Conservation (phyloP, 1,140 invertebrate species). For the Diorhabda elongata region DNA sequence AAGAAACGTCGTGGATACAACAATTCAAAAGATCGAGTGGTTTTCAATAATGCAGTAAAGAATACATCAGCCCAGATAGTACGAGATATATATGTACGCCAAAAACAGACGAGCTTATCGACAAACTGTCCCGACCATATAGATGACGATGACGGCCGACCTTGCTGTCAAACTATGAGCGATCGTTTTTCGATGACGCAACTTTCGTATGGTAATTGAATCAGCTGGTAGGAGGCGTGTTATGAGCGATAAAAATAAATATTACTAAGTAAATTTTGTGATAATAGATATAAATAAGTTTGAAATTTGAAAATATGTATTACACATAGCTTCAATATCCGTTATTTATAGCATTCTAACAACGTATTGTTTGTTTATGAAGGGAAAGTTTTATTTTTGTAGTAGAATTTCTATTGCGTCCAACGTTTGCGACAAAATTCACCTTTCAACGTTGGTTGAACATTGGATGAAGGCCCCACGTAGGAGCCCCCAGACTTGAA, state of each 20-base stretch:
- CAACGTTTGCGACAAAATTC: too few relatives aligned
- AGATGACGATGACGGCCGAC: conserved; percentile 17
- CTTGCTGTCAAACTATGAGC: conserved; percentile 28
- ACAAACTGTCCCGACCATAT: conserved; percentile 9
- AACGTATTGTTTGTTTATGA: too few relatives aligned
- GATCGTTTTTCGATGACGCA: conserved; percentile 19
- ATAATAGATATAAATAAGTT: not conserved
- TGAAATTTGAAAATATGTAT: not conserved
- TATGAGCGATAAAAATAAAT: not conserved
- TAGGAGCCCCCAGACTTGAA: too few relatives aligned
- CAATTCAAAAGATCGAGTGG: not conserved
- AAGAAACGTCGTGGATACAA: conserved; percentile 21
- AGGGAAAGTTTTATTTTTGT: too few relatives aligned
- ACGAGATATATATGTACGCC: conserved; percentile 8
- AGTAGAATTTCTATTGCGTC: too few relatives aligned
- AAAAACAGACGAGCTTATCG: conserved; percentile 18
- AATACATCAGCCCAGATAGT: not conserved
- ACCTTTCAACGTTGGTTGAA: too few relatives aligned
- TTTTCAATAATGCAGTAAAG: not conserved
- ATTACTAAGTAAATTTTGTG: not conserved
- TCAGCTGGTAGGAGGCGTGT: conserved; percentile 19
- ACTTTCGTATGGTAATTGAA: conserved; percentile 27
- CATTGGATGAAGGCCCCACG: too few relatives aligned
- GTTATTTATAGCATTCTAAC: too few relatives aligned
- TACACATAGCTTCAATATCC: not conserved